Evolutionary conservation across 2,888 invertebrate species (phyloP).

Genomic region (Drosophila melanocephala): DNA sequence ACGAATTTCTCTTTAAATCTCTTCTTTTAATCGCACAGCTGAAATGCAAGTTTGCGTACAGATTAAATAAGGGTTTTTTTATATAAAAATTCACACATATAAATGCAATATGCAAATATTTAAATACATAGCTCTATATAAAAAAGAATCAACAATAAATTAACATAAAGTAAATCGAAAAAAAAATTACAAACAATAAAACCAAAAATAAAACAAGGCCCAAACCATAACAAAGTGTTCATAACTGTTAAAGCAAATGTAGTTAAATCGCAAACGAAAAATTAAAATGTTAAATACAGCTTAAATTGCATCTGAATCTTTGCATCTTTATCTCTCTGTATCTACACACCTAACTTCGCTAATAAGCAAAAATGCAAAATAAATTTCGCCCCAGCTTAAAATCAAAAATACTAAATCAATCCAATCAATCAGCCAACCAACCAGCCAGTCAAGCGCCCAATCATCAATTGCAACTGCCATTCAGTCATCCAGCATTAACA

Average conservation of each 20-base stretch:
- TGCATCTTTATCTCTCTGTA: slow-evolving; percentile 45
- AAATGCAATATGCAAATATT: slow-evolving; percentile 64
- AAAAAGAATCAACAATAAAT: slow-evolving; percentile 32
- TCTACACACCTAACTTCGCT: slow-evolving; percentile 37
- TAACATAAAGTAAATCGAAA: slow-evolving; percentile 23
- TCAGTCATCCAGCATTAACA: slow-evolving; percentile 51
- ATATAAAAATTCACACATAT: slow-evolving; percentile 43
- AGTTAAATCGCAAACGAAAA: slow-evolving; percentile 36
- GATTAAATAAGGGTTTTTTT: slow-evolving; percentile 53
- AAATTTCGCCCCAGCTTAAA: slow-evolving; percentile 57
- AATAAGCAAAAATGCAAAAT: slow-evolving; percentile 58
- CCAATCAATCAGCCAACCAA: slow-evolving; percentile 59
- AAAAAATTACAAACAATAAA: slow-evolving; percentile 19
- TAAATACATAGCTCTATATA: slow-evolving; percentile 48
- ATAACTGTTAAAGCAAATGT: slow-evolving; percentile 57
- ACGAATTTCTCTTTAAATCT: slow-evolving; percentile 48
- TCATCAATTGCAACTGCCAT: slow-evolving; percentile 77
- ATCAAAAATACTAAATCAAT: slow-evolving; percentile 50
- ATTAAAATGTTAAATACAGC: slow-evolving; percentile 51
- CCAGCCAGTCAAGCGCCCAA: slow-evolving; percentile 66
- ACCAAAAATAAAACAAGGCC: slow-evolving; percentile 21
- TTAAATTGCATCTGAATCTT: slow-evolving; percentile 45
- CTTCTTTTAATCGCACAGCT: slow-evolving; percentile 56
- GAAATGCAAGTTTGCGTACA: slow-evolving; percentile 53
- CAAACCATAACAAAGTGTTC: slow-evolving; percentile 69